phyloP scores from a whole-genome alignment of 30 jellyfish, hydroid and myxozoan genomes.

The Catostylus mosaicus region DNA sequence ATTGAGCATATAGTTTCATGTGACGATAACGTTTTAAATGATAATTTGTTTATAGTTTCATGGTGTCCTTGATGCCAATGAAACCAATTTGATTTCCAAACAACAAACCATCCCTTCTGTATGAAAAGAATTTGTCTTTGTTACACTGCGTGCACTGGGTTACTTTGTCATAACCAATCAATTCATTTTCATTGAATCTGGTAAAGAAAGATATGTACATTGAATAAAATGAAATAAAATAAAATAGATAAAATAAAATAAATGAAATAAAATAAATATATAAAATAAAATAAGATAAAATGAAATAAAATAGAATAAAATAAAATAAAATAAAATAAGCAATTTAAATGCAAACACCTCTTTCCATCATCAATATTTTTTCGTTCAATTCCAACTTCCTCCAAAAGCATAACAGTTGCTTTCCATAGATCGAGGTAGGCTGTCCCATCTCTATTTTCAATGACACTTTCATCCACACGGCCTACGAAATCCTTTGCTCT shows the following conservation, averaged over 20 bases:
- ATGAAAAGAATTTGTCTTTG: slow-evolving; percentile 71
- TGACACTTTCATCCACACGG: slow-evolving; percentile 23
- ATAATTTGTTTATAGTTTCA: too few species aligned
- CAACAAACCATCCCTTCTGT: slow-evolving; percentile 76
- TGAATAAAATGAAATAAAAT: background rate
- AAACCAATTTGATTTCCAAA: slow-evolving; percentile 77
- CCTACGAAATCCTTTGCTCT: slow-evolving; percentile 33
- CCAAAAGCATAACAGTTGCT: slow-evolving; percentile 34
- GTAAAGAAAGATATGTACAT: background rate
- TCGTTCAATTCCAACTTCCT: slow-evolving; percentile 47
- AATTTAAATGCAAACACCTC: slow-evolving; percentile 16
- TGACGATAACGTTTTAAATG: too few species aligned
- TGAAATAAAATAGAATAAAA: background rate
- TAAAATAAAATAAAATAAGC: background rate
- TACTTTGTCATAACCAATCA: slow-evolving; percentile 46
- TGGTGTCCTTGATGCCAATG: slow-evolving; percentile 77
- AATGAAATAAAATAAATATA: too few species aligned
- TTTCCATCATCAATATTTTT: slow-evolving; percentile 73
- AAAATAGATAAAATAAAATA: too few species aligned
- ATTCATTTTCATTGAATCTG: slow-evolving; percentile 22
- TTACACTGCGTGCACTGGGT: slow-evolving; percentile 78
- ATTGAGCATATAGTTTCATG: too few species aligned
- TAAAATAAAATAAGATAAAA: background rate
- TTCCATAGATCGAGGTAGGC: slow-evolving; percentile 63
- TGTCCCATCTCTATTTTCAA: slow-evolving; percentile 17